Conservation (phyloP, 2,113 vertebrate genomes). For the Calypte anna region DNA sequence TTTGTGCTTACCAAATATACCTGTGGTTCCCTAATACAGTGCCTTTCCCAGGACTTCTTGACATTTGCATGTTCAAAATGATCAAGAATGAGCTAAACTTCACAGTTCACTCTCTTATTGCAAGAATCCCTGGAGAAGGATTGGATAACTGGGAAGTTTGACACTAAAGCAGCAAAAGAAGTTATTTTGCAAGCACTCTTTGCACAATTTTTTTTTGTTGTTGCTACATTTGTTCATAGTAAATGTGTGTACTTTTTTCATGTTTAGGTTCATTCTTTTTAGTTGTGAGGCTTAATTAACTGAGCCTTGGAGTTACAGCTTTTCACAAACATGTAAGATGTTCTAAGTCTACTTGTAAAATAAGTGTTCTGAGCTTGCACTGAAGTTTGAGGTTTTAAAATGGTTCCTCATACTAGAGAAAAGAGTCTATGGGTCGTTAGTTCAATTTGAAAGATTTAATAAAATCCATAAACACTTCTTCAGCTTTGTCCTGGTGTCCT, state of each 20-base stretch:
- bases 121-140: neutral
- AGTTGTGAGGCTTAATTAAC: neutral
- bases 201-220: neutral
- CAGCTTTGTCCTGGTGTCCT: neutral
- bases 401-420: neutral
- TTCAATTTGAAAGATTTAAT: neutral
- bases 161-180: neutral
- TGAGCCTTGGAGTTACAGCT: neutral
- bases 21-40: neutral
- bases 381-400: neutral
- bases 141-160: neutral
- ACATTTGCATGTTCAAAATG: conserved; percentile 25
- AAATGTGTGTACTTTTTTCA: neutral
- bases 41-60: conserved; percentile 21
- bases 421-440: neutral
- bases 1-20: neutral
- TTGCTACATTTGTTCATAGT: neutral
- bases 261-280: neutral
- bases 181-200: neutral
- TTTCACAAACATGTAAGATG: neutral
- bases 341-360: neutral
- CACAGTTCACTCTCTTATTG: neutral
- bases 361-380: neutral
- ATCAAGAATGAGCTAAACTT: conserved; percentile 18
- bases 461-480: neutral